Evolutionary conservation across 2,888 invertebrate genomes (phyloP).

Genomic region (Eretmocerus hayati): DNA sequence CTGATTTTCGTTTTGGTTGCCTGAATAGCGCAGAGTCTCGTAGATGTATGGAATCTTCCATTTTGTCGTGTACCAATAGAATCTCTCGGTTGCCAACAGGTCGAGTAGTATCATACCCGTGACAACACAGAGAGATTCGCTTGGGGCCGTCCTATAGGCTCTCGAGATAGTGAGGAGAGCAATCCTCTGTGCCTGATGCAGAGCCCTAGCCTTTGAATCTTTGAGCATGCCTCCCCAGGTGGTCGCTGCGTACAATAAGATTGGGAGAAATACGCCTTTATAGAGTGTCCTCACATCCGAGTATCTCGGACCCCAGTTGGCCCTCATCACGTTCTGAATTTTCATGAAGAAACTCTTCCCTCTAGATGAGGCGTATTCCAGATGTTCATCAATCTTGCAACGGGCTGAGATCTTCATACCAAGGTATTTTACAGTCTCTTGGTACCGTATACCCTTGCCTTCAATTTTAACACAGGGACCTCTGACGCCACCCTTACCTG

Average conservation of each 20-base stretch:
- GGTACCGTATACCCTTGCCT: background rate
- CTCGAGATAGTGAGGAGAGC: no score
- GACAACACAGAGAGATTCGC: no score
- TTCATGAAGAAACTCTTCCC: background rate
- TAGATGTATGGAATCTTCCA: no score
- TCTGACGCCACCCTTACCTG: background rate
- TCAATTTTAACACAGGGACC: background rate
- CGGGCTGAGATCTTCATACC: background rate
- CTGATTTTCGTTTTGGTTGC: no score
- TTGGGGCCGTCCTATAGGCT: no score
- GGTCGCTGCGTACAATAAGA: background rate
- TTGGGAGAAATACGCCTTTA: slow-evolving; percentile 1
- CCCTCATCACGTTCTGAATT: background rate
- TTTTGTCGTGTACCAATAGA: no score
- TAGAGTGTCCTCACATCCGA: background rate
- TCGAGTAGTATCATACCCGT: no score
- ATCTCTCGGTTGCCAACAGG: no score
- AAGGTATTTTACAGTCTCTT: background rate
- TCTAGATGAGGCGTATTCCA: background rate
- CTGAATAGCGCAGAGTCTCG: no score
- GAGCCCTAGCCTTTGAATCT: no score
- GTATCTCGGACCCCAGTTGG: slow-evolving; percentile 1
- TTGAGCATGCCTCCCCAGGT: background rate
- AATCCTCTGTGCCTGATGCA: no score
- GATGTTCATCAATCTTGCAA: background rate